Evolutionary conservation across 2,113 vertebrate genomes (phyloP).

Genomic region (Trogon surrucura): DNA sequence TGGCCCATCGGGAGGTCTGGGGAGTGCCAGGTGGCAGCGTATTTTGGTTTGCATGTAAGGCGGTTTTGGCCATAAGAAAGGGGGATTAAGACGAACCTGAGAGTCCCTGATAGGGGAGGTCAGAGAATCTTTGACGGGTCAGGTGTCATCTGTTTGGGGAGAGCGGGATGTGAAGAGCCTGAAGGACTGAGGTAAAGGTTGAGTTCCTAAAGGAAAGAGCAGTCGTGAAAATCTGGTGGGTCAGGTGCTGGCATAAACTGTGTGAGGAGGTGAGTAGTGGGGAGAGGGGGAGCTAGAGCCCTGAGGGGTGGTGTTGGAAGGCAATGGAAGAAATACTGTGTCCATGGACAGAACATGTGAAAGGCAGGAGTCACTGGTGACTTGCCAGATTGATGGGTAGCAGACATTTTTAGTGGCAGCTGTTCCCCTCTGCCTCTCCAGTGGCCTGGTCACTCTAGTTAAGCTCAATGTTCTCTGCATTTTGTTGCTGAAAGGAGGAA

Average conservation of each 20-base stretch:
- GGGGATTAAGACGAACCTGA: not conserved
- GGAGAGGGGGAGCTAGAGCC: not conserved
- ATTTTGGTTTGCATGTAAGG: not conserved
- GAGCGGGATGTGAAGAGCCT: not conserved
- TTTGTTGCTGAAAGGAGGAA: not conserved
- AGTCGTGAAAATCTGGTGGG: not conserved
- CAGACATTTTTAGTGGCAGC: not conserved
- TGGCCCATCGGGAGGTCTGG: not conserved
- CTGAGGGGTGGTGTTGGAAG: not conserved
- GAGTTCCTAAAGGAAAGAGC: not conserved
- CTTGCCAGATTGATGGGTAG: not conserved
- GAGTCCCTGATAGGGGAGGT: not conserved
- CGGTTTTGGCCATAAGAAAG: not conserved
- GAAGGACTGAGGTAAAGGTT: not conserved
- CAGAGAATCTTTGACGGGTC: not conserved
- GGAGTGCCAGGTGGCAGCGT: not conserved
- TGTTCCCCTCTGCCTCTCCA: not conserved
- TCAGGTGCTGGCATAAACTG: not conserved
- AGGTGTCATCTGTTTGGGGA: not conserved
- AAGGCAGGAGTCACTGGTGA: not conserved
- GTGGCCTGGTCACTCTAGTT: not conserved
- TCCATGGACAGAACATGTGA: accelerated
- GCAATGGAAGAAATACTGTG: not conserved
- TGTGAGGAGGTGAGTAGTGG: not conserved
- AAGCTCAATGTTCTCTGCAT: not conserved